Conservation (phyloP, 2,797 vertebrate genomes). For the Acropternis orthonyx region DNA sequence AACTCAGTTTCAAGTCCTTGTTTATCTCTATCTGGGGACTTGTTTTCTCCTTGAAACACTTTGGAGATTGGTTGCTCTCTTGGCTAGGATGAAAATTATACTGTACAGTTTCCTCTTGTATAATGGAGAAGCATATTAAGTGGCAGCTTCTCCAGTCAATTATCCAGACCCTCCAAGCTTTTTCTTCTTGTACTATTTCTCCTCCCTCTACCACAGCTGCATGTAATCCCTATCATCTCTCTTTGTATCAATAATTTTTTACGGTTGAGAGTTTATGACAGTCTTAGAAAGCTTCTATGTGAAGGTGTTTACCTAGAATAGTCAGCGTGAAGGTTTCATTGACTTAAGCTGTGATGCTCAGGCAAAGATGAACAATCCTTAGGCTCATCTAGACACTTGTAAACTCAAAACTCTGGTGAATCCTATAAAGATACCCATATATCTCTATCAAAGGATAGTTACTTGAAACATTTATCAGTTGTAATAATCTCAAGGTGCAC, state of each 20-base stretch:
- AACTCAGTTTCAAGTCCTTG: rapidly evolving
- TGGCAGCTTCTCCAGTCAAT: neutral
- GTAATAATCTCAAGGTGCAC: neutral
- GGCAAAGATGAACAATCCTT: neutral
- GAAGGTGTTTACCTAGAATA: neutral
- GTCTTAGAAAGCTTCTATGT: neutral
- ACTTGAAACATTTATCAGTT: neutral
- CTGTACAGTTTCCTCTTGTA: neutral
- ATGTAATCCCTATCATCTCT: neutral
- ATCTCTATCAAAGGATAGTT: neutral
- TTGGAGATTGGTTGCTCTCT: neutral
- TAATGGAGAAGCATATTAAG: neutral
- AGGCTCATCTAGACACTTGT: neutral
- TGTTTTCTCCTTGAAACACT: neutral
- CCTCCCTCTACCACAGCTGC: neutral
- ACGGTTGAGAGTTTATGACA: neutral
- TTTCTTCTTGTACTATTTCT: neutral
- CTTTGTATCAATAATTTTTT: neutral
- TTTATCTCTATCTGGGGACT: neutral
- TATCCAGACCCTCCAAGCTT: neutral
- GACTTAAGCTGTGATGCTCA: neutral
- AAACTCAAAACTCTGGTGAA: neutral
- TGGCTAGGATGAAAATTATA: neutral
- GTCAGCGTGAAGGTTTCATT: neutral
- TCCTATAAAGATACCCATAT: neutral